Conservation (phyloP, 1,140 invertebrate genomes). For the Drosophila lacteicornis region DNA sequence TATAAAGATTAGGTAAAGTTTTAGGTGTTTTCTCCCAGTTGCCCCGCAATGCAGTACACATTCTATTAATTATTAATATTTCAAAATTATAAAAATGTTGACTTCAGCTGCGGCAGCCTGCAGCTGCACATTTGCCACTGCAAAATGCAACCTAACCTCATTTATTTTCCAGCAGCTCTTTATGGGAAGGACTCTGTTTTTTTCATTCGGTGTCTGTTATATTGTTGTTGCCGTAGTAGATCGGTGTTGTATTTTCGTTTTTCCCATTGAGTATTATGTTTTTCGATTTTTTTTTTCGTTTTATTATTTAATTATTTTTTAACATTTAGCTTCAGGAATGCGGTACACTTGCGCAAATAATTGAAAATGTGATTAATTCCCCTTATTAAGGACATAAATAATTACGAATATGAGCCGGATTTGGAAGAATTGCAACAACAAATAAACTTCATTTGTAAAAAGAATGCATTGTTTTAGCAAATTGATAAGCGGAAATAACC, state of each 20-base stretch:
- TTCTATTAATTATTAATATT: no score
- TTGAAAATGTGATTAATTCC: neutral
- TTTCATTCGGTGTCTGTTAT: neutral
- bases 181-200: neutral
- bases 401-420: neutral
- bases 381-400: neutral
- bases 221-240: neutral
- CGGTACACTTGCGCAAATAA: neutral
- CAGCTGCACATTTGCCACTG: neutral
- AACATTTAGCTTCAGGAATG: no score
- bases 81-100: neutral
- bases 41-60: no score
- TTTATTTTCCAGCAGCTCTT: neutral
- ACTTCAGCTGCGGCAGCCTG: neutral
- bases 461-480: no score
- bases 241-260: neutral
- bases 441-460: no score
- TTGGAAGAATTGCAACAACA: no score
- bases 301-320: no score
- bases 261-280: neutral
- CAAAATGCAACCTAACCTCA: conserved; percentile 2
- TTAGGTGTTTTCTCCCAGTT: no score
- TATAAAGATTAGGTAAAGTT: no score
- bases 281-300: neutral
- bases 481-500: no score